Evolutionary conservation across 92 coral and sea anemone species (phyloP).

Genomic region (Desmophyllum pertusum): DNA sequence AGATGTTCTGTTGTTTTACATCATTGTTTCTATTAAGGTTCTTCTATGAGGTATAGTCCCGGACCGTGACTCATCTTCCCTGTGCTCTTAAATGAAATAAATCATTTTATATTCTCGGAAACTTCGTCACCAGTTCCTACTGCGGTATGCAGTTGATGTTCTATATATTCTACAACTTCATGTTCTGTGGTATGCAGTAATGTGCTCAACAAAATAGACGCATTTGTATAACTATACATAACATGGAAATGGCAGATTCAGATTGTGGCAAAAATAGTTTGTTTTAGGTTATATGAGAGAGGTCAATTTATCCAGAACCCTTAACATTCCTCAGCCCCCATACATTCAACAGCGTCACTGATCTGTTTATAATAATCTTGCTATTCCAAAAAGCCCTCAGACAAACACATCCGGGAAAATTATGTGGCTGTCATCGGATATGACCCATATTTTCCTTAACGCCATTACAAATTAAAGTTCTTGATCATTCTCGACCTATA

Average conservation of each 20-base stretch:
- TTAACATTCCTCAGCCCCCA: background rate
- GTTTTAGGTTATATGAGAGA: background rate
- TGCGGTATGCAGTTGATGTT: background rate
- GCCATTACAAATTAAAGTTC: background rate
- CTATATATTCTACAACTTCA: background rate
- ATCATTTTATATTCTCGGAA: slow-evolving; percentile 27
- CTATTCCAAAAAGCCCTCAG: background rate
- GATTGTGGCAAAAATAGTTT: background rate
- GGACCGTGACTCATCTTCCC: slow-evolving; percentile 4
- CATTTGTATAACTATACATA: background rate
- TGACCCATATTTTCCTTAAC: background rate
- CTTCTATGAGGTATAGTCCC: background rate
- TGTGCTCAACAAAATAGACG: background rate
- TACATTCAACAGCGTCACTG: no score
- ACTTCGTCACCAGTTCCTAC: slow-evolving; percentile 1
- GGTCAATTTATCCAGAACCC: background rate
- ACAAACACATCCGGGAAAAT: background rate
- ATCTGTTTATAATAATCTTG: no score
- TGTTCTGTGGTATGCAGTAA: background rate
- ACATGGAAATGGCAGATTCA: background rate
- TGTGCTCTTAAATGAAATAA: background rate
- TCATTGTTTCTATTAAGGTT: background rate
- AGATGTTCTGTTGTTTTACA: slow-evolving; percentile 1
- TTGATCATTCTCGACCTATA: background rate
- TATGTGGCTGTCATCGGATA: slow-evolving; percentile 2